phyloP scores from a whole-genome alignment of 2,113 vertebrate genomes.

The Triplophysa dalaica region DNA sequence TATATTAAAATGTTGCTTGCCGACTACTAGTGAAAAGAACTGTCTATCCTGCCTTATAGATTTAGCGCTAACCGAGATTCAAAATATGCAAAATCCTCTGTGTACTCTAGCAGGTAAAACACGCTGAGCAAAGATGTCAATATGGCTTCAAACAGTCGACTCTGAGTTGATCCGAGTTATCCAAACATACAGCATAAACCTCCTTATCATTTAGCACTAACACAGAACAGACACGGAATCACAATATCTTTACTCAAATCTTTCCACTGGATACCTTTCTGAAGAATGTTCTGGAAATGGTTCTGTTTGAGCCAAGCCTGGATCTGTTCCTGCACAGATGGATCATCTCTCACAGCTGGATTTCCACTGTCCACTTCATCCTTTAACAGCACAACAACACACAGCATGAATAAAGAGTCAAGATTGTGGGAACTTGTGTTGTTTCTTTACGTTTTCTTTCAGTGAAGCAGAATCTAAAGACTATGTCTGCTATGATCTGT shows the following conservation, averaged over 20 bases:
- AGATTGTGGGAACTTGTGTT: constrained; percentile 2
- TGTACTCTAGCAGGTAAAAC: neutral
- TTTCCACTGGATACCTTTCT: constrained; percentile 78
- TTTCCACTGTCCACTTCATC: constrained; percentile 84
- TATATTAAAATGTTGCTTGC: no score
- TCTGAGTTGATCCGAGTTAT: constrained; percentile 7
- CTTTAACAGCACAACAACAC: constrained; percentile 66
- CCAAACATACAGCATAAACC: constrained; percentile 13
- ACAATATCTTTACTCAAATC: neutral
- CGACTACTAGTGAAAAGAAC: no score
- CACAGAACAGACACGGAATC: constrained; percentile 24
- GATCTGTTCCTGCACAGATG: constrained; percentile 83
- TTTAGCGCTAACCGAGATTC: neutral
- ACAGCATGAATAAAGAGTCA: neutral
- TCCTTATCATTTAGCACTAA: constrained; percentile 2
- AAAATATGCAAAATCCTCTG: neutral
- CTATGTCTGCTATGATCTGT: neutral
- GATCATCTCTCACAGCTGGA: constrained; percentile 85
- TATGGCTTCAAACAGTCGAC: neutral
- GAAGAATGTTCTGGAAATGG: constrained; percentile 91
- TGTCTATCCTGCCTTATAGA: neutral
- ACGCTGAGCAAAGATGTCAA: neutral
- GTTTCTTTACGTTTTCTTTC: neutral
- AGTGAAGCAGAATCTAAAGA: neutral
- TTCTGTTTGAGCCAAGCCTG: constrained; percentile 88